These are phyloP conservation scores for Lethenteron reissneri DNA, from an alignment of 2,113 vertebrate species.

Conservation along the genomic window DNA sequence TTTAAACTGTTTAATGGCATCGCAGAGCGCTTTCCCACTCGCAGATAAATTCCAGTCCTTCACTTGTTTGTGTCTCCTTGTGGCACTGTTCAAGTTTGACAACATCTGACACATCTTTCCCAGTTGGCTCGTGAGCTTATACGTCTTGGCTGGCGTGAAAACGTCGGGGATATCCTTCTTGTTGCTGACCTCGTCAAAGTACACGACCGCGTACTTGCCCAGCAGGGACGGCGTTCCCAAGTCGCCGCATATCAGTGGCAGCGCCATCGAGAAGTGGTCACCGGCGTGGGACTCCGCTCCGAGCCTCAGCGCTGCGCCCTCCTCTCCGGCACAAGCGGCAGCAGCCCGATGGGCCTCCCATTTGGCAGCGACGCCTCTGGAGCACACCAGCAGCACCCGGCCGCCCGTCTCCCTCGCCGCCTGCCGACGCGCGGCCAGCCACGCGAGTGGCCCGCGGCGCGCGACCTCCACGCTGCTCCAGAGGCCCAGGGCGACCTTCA, in stretches of 20 bases:
- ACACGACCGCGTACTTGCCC: conserved; percentile 66
- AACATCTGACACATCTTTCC: conserved; percentile 35
- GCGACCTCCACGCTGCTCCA: conserved; percentile 42
- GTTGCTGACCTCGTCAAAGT: conserved; percentile 44
- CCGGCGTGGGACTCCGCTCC: conserved; percentile 43
- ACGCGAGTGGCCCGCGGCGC: conserved; percentile 40
- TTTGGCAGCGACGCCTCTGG: conserved; percentile 55
- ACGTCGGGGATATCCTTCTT: conserved; percentile 47
- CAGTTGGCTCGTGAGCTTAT: conserved; percentile 60
- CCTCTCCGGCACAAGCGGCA: conserved; percentile 5
- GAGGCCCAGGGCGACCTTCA: conserved; percentile 50
- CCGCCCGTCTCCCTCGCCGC: conserved; percentile 33
- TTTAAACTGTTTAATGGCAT: too few species aligned
- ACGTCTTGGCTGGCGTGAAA: conserved; percentile 43
- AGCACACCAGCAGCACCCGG: conserved; percentile 69
- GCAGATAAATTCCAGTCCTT: too few species aligned
- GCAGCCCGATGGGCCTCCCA: conserved; percentile 42
- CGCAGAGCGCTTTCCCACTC: too few species aligned
- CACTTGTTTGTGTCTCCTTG: too few species aligned
- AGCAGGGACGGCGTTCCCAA: conserved; percentile 48
- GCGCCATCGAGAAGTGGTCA: conserved; percentile 58
- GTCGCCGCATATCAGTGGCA: conserved; percentile 60
- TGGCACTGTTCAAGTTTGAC: too few species aligned
- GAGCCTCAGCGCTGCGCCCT: conserved; percentile 20
- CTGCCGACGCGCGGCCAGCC: conserved; percentile 54